Conservation (phyloP, 1,140 invertebrate genomes). For the Drosophila neocordata region DNA sequence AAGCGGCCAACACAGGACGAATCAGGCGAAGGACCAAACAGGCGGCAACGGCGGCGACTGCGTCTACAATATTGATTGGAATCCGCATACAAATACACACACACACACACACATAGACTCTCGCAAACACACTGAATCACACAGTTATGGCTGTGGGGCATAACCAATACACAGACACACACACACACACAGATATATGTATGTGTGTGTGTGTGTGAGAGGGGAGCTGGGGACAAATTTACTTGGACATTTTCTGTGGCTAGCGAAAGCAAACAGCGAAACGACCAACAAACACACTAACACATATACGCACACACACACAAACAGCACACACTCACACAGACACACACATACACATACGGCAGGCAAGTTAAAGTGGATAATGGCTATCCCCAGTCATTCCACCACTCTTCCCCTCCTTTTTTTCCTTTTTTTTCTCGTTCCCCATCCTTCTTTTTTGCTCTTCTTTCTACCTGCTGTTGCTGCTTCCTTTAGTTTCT, state of each 20-base stretch:
- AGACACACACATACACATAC: constrained; percentile 30
- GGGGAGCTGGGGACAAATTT: constrained; percentile 1
- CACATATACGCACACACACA: constrained; percentile 23
- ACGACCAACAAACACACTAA: constrained; percentile 67
- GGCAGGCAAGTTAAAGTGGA: constrained; percentile 75
- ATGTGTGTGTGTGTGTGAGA: not conserved
- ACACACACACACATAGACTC: constrained; percentile 43
- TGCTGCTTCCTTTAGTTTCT: constrained; percentile 1
- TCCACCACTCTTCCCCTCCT: constrained; percentile 14
- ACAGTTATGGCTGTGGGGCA: constrained; percentile 71
- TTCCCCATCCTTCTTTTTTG: not conserved
- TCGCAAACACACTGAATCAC: not conserved
- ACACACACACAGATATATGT: not conserved
- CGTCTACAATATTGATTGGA: constrained; percentile 80
- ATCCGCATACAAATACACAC: constrained; percentile 50
- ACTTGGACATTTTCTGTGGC: constrained; percentile 54
- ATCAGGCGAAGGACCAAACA: constrained; percentile 5
- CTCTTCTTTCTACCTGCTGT: not conserved
- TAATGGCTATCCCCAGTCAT: constrained; percentile 63
- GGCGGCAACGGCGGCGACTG: constrained; percentile 52
- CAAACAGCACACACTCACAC: constrained; percentile 22
- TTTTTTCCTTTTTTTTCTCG: constrained; percentile 6
- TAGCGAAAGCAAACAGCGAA: constrained; percentile 76
- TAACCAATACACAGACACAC: constrained; percentile 64
- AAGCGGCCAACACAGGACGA: constrained; percentile 62